A percentile compares a stretch with the other conserved stretches of the same genome.
Conservation (phyloP, 2,888 invertebrate species). For the Ypsolopha sequella region DNA sequence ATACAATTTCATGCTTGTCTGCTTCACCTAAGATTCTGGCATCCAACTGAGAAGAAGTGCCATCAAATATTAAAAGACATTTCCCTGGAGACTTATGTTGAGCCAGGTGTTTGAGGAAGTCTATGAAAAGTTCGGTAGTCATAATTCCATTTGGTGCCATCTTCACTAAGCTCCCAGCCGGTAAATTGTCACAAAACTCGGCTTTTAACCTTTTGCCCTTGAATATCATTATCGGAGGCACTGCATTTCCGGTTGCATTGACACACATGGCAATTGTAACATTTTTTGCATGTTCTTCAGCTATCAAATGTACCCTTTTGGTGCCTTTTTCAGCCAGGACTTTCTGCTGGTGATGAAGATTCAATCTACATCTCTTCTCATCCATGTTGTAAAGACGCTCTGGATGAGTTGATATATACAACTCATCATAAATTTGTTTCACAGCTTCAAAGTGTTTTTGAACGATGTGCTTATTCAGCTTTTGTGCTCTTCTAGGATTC, state of each 20-base stretch:
- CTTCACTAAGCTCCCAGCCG: slow-evolving; percentile 10
- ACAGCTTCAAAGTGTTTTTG: slow-evolving; percentile 10
- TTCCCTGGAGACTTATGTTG: slow-evolving; percentile 9
- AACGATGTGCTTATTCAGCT: slow-evolving; percentile 9
- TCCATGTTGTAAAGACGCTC: slow-evolving; percentile 12
- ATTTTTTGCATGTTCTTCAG: slow-evolving; percentile 27
- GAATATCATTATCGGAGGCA: slow-evolving; percentile 24
- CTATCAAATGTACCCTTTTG: slow-evolving; percentile 21
- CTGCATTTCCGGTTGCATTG: slow-evolving; percentile 22
- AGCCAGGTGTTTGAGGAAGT: slow-evolving; percentile 8
- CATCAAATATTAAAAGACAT: slow-evolving; percentile 7
- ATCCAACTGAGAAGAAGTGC: slow-evolving; percentile 10
- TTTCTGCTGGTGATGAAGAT: slow-evolving; percentile 10
- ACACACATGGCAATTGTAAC: slow-evolving; percentile 24
- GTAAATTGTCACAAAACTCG: slow-evolving; percentile 11
- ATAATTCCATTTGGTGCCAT: slow-evolving; percentile 13
- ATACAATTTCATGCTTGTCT: slow-evolving; percentile 9
- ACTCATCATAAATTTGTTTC: slow-evolving; percentile 10
- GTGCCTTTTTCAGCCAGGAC: slow-evolving; percentile 17
- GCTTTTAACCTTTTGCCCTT: slow-evolving; percentile 15
- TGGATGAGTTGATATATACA: slow-evolving; percentile 9
- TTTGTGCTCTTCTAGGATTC: slow-evolving; percentile 11
- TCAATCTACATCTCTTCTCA: neutral
- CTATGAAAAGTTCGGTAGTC: slow-evolving; percentile 7
- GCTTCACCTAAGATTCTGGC: slow-evolving; percentile 8